These are phyloP conservation scores for Macrotrachela quadricornifera DNA, from an alignment of 1,140 invertebrate genomes.

Conservation along the genomic window DNA sequence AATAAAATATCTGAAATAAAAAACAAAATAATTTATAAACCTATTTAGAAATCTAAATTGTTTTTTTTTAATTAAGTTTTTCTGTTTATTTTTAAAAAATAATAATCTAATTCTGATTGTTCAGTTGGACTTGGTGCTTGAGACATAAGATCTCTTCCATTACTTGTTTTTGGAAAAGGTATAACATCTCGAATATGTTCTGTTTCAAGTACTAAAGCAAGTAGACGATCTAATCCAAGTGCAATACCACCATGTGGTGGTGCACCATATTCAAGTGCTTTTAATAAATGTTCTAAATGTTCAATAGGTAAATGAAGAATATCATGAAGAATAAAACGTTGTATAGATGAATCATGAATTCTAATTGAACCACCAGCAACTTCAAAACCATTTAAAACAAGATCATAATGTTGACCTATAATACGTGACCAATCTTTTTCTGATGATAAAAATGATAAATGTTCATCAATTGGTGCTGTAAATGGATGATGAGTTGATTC, in stretches of 20 bases:
- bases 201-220: conserved; percentile 51
- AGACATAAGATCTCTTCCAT: conserved; percentile 4
- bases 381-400: conserved; percentile 84
- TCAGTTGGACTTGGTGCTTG: neutral
- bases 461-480: conserved; percentile 40
- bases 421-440: neutral
- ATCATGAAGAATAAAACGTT: neutral
- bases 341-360: conserved; percentile 40
- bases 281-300: conserved; percentile 56
- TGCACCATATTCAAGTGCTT: conserved; percentile 65
- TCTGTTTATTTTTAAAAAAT: no score
- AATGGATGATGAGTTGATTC: conserved; percentile 86
- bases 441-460: neutral
- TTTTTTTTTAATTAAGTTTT: no score
- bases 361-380: conserved; percentile 90
- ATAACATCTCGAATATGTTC: conserved; percentile 78
- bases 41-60: no score
- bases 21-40: no score
- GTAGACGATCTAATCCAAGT: conserved; percentile 61
- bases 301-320: conserved; percentile 10
- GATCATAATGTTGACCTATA: conserved; percentile 36
- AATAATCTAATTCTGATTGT: no score
- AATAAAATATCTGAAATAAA: no score
- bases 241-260: conserved; percentile 74
- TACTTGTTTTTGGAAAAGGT: conserved; percentile 47